Conservation (phyloP, 1,140 invertebrate genomes). For the Drosophila quadrilineata region DNA sequence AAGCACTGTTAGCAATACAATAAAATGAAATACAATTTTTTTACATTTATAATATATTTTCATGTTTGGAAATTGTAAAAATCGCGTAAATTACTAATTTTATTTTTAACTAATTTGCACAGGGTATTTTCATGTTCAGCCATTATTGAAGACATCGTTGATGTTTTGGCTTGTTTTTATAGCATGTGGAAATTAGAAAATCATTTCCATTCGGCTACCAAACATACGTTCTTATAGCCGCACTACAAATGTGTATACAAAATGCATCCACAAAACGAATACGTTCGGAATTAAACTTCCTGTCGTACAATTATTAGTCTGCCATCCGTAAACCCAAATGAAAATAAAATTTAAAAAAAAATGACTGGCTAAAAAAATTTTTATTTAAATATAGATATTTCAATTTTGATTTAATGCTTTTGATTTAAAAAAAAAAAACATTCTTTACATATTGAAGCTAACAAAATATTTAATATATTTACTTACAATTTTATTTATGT, state of each 20-base stretch:
- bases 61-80: no score
- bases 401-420: conserved; percentile 60
- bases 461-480: no score
- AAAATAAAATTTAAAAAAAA: conserved; percentile 41
- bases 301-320: conserved; percentile 42
- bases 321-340: conserved; percentile 32
- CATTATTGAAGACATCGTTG: neutral
- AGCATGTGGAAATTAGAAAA: conserved; percentile 73
- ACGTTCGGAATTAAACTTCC: conserved; percentile 70
- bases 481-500: no score
- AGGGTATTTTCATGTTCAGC: neutral
- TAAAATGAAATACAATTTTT: no score
- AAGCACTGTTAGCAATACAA: no score
- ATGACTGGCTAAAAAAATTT: neutral
- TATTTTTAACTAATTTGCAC: no score
- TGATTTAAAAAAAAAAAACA: no score
- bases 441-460: no score
- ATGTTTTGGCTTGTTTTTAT: conserved; percentile 34
- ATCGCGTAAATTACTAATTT: no score
- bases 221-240: conserved; percentile 11
- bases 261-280: conserved; percentile 3
- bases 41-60: no score
- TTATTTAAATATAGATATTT: conserved; percentile 15
- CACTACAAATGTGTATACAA: neutral
- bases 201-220: conserved; percentile 58